These are phyloP conservation scores for Clarias laeviceps DNA, from an alignment of 2,797 vertebrate species.

Conservation along the genomic window DNA sequence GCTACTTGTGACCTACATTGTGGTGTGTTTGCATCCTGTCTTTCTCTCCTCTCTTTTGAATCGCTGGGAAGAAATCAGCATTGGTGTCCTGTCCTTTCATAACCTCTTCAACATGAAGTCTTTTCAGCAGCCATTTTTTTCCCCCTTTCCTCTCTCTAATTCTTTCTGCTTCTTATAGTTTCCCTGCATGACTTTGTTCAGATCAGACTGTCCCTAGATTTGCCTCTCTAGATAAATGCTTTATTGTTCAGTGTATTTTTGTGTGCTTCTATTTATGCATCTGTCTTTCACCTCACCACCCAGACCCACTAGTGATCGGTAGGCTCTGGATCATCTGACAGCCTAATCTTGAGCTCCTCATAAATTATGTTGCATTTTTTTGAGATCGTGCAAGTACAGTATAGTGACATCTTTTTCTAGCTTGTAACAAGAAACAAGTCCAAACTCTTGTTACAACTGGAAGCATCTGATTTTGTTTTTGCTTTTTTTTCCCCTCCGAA, in stretches of 20 bases:
- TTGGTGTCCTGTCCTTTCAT: slow-evolving; percentile 21
- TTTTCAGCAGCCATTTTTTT: slow-evolving; percentile 12
- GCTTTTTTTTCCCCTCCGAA: no score
- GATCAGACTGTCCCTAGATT: slow-evolving; percentile 33
- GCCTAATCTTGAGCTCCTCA: not conserved
- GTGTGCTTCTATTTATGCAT: slow-evolving; percentile 32
- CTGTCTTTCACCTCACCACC: slow-evolving; percentile 53
- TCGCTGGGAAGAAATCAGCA: slow-evolving; percentile 12
- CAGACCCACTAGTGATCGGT: slow-evolving; percentile 37
- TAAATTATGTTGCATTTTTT: not conserved
- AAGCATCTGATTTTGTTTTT: not conserved
- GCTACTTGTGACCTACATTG: slow-evolving; percentile 64
- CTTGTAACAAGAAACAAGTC: not conserved
- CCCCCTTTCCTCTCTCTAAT: not conserved
- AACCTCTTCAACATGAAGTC: slow-evolving; percentile 28
- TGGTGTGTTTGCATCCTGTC: slow-evolving; percentile 52
- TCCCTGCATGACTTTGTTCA: slow-evolving; percentile 32
- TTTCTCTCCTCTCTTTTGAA: slow-evolving; percentile 5
- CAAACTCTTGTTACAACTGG: not conserved
- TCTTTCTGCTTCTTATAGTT: slow-evolving; percentile 2
- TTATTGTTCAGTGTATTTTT: slow-evolving; percentile 55
- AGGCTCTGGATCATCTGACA: not conserved
- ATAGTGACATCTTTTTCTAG: not conserved
- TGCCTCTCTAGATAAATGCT: slow-evolving; percentile 54
- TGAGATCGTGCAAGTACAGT: not conserved